These are phyloP conservation scores for Stratiolaelaps scimitus DNA, from an alignment of 1,140 invertebrate genomes.

Conservation along the genomic window DNA sequence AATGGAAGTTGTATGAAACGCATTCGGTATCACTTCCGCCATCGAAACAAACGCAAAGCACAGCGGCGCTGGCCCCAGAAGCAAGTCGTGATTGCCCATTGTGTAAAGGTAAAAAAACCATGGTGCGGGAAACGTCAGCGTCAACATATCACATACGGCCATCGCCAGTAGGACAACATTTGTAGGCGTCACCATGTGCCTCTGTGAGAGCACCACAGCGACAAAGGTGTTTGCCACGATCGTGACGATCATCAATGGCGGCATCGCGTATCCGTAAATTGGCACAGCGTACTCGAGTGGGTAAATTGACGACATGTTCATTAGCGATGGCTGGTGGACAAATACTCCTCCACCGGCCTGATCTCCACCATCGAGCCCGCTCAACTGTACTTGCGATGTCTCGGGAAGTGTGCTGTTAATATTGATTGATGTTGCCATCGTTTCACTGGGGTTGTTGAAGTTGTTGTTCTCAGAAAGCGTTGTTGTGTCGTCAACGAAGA, in stretches of 20 bases:
- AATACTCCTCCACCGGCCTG: too few species aligned
- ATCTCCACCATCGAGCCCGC: too few species aligned
- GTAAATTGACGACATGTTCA: too few species aligned
- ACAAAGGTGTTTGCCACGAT: conserved; percentile 80
- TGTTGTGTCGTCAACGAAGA: too few species aligned
- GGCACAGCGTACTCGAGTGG: conserved; percentile 52
- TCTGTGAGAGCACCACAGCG: conserved; percentile 53
- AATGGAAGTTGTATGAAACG: conserved; percentile 82
- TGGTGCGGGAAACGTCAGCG: conserved; percentile 43
- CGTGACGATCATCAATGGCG: conserved; percentile 68
- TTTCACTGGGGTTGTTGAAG: too few species aligned
- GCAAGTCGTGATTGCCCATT: conserved; percentile 66
- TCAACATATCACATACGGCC: conserved; percentile 84
- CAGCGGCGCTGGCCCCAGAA: conserved; percentile 53
- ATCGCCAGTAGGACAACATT: conserved; percentile 60
- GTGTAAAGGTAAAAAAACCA: conserved; percentile 73
- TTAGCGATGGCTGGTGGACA: too few species aligned
- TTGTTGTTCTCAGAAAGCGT: too few species aligned
- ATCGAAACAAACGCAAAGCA: conserved; percentile 60
- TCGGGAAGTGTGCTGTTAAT: too few species aligned
- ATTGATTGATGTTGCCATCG: too few species aligned
- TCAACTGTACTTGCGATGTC: too few species aligned
- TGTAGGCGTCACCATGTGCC: conserved; percentile 54
- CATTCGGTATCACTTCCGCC: conserved; percentile 60
- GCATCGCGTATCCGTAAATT: conserved; percentile 61